phyloP scores from a whole-genome alignment of 2,113 vertebrate genomes.

The Ceuthmochares aereus region DNA sequence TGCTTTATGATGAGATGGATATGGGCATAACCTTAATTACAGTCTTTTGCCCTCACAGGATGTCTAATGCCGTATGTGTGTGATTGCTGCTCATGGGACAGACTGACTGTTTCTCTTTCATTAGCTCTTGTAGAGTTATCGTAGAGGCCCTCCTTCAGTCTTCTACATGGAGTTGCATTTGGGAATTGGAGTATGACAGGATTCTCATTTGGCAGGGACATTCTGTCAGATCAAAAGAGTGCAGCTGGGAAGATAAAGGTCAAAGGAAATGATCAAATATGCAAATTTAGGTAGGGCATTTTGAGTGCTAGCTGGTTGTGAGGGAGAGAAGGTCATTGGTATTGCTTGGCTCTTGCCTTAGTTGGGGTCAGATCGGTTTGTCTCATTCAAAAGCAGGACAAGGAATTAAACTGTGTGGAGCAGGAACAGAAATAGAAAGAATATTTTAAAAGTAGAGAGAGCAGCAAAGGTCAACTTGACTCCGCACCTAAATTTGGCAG shows the following conservation, averaged over 20 bases:
- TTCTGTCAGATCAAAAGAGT: conserved; percentile 5
- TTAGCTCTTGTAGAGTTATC: not conserved
- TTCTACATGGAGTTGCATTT: not conserved
- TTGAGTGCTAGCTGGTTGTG: not conserved
- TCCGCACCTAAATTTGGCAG: conserved; percentile 55
- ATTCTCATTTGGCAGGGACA: not conserved
- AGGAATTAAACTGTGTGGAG: not conserved
- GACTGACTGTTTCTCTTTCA: not conserved
- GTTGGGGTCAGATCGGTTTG: not conserved
- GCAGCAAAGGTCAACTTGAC: conserved; percentile 50
- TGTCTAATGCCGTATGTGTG: not conserved
- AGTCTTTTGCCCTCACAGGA: not conserved
- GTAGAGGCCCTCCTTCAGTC: not conserved
- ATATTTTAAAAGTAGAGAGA: conserved; percentile 45
- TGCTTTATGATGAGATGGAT: not conserved
- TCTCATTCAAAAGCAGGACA: conserved; percentile 9
- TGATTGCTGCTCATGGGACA: not conserved
- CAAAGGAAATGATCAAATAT: conserved; percentile 37
- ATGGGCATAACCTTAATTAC: not conserved
- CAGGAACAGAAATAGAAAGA: conserved; percentile 74
- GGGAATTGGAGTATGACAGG: not conserved
- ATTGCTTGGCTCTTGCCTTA: conserved; percentile 6
- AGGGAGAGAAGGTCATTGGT: not conserved
- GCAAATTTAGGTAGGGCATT: not conserved
- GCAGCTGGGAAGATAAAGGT: conserved; percentile 18